A percentile compares a stretch with the other conserved stretches of the same genome.
Conservation (phyloP, 2,888 invertebrate genomes). For the Empis livida region DNA sequence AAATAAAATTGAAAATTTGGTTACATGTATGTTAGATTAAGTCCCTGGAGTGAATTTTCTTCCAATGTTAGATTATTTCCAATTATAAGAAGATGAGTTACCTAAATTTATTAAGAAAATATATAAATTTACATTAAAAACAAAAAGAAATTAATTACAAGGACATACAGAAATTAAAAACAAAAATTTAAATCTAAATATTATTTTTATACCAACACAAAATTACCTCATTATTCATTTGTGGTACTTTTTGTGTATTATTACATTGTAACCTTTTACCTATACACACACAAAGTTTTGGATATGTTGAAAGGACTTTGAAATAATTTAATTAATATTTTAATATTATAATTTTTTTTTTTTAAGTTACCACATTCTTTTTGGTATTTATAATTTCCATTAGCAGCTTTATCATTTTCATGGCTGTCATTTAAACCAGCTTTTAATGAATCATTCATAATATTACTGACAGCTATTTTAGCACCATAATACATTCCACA, state of each 20-base stretch:
- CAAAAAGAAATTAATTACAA: not conserved
- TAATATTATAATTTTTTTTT: not conserved
- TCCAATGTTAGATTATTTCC: conserved; percentile 26
- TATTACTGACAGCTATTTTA: conserved; percentile 28
- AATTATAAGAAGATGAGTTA: conserved; percentile 26
- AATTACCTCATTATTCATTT: conserved; percentile 23
- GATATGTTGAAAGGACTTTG: conserved; percentile 31
- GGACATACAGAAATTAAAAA: not conserved
- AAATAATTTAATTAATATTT: conserved; percentile 5
- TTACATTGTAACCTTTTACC: conserved; percentile 23
- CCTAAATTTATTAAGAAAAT: conserved; percentile 14
- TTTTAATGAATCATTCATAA: conserved; percentile 7
- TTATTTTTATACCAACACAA: too few species aligned
- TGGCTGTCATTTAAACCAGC: not conserved
- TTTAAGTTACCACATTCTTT: conserved; percentile 17
- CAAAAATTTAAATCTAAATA: not conserved
- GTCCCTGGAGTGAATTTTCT: conserved; percentile 24
- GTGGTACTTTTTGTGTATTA: conserved; percentile 20
- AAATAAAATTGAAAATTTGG: not conserved
- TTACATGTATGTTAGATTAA: conserved; percentile 9
- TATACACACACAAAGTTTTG: conserved; percentile 25
- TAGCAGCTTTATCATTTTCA: not conserved
- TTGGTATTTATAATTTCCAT: not conserved
- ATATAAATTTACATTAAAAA: too few species aligned
- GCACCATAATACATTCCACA: conserved; percentile 35